These are phyloP conservation scores for Heloderma charlesbogerti DNA, from an alignment of 2,113 vertebrate species.

Conservation along the genomic window DNA sequence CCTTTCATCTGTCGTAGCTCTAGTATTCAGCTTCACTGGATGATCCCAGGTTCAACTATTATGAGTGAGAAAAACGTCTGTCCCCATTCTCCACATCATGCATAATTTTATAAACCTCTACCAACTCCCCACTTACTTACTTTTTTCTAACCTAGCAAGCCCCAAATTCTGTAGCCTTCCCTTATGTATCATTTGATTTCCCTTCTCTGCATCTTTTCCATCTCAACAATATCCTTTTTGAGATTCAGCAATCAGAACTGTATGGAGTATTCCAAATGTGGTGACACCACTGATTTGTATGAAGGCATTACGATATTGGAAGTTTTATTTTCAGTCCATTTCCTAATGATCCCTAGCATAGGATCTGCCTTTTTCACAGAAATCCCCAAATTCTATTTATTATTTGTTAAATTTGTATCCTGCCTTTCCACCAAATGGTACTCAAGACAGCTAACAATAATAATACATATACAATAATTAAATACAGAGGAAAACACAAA, in stretches of 20 bases:
- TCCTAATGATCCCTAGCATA: not conserved
- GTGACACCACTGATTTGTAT: not conserved
- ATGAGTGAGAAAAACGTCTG: not conserved
- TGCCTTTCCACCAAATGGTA: not conserved
- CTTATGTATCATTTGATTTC: not conserved
- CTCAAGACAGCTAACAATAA: not conserved
- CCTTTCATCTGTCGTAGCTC: not conserved
- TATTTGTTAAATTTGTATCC: not conserved
- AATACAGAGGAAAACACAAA: not conserved
- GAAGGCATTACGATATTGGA: not conserved
- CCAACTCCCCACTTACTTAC: no score
- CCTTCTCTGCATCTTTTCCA: not conserved
- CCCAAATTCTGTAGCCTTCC: not conserved
- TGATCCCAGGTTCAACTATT: not conserved
- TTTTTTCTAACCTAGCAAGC: not conserved
- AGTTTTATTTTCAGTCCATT: not conserved
- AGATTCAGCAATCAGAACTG: not conserved
- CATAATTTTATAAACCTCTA: not conserved
- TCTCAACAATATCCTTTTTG: not conserved
- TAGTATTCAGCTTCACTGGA: not conserved
- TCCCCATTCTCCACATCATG: not conserved
- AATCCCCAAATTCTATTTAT: not conserved
- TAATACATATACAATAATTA: not conserved
- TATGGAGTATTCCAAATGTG: not conserved
- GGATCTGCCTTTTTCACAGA: not conserved